Evolutionary conservation across 2,113 vertebrate species (phyloP).

Genomic region (Theristicus caerulescens): DNA sequence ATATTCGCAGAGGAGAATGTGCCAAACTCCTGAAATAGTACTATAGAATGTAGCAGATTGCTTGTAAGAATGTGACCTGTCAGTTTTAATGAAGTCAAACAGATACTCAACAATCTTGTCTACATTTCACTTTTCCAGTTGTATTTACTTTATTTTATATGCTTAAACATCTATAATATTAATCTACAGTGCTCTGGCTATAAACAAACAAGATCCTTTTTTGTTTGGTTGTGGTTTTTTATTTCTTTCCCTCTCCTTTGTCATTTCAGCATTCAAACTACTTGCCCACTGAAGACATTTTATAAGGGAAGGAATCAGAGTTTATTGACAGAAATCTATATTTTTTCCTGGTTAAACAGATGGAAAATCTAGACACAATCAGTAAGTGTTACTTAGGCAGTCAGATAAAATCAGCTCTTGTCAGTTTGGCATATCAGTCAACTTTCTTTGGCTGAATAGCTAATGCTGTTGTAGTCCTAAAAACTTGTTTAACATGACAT

Average conservation of each 20-base stretch:
- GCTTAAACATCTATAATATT: background rate
- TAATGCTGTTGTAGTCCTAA: background rate
- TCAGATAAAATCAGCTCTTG: background rate
- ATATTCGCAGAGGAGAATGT: background rate
- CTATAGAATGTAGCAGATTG: background rate
- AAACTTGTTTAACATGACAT: background rate
- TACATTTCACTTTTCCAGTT: background rate
- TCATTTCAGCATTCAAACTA: background rate
- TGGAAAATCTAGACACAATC: background rate
- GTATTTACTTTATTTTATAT: background rate
- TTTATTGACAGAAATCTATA: background rate
- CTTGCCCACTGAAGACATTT: background rate
- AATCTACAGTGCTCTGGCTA: background rate
- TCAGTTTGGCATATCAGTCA: background rate
- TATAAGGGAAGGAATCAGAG: background rate
- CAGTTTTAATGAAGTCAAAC: background rate
- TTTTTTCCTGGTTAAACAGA: background rate
- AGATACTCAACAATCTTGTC: background rate
- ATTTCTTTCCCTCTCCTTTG: background rate
- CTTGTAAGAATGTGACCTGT: background rate
- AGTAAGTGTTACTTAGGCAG: background rate
- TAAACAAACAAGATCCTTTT: background rate
- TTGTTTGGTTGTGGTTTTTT: background rate
- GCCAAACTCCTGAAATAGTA: background rate
- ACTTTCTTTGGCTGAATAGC: background rate